Conservation (phyloP, 2,888 invertebrate species). For the Anthoptus insignis region DNA sequence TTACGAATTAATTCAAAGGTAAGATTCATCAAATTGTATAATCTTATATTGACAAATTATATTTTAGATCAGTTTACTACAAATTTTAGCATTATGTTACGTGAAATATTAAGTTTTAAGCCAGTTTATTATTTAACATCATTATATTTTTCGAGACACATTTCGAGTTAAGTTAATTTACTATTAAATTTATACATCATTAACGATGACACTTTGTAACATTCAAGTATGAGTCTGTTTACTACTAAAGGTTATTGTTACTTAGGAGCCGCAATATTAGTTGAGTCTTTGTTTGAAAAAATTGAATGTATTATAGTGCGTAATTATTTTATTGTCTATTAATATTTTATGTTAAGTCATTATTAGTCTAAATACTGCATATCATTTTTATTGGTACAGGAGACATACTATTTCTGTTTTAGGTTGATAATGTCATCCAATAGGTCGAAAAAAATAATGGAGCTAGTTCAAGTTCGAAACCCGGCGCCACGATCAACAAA, state of each 20-base stretch:
- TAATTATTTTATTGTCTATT: too few relatives aligned
- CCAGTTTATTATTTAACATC: conserved; percentile 35
- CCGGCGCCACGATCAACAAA: conserved; percentile 20
- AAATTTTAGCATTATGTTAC: background rate
- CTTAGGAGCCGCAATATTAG: conserved; percentile 27
- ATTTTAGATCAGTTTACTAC: background rate
- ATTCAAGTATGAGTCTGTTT: conserved; percentile 17
- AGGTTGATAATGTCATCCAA: conserved; percentile 41
- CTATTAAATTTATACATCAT: background rate
- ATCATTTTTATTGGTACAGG: background rate
- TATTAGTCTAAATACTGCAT: background rate
- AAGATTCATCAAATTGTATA: conserved; percentile 37
- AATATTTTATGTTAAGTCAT: background rate
- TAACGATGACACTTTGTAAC: conserved; percentile 22
- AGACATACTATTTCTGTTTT: conserved; percentile 18
- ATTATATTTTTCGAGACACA: conserved; percentile 3
- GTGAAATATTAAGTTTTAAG: conserved; percentile 4
- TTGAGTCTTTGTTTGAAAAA: conserved; percentile 2
- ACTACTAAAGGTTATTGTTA: conserved; percentile 26
- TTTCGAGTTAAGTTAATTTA: background rate
- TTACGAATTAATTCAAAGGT: conserved; percentile 35
- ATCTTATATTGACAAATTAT: conserved; percentile 27
- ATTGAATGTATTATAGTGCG: background rate
- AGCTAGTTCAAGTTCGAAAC: conserved; percentile 37
- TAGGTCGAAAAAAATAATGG: conserved; percentile 38